These are phyloP conservation scores for Acromyrmex heyeri DNA, from an alignment of 1,140 invertebrate species.

Conservation along the genomic window DNA sequence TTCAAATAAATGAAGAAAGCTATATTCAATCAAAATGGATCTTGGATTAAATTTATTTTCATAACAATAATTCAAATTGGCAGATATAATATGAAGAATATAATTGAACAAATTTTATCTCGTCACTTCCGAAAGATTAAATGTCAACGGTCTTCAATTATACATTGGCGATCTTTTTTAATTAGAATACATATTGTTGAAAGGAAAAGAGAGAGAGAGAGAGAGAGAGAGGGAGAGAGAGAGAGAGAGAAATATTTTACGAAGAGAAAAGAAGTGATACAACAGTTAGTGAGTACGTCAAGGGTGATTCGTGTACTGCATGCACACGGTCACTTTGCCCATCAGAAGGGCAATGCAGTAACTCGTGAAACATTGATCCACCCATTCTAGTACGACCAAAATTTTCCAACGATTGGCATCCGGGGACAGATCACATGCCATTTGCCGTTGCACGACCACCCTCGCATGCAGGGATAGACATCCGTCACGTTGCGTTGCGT, in stretches of 20 bases:
- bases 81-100: too few relatives aligned
- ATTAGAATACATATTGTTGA: not conserved
- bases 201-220: not conserved
- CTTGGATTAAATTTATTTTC: too few relatives aligned
- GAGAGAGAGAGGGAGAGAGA: not conserved
- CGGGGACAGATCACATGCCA: slow-evolving; percentile 71
- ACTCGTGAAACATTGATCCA: slow-evolving; percentile 74
- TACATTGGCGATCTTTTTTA: not conserved
- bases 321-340: slow-evolving; percentile 32
- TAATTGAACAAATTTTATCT: too few relatives aligned
- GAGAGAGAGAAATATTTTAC: not conserved
- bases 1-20: too few relatives aligned
- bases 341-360: slow-evolving; percentile 52
- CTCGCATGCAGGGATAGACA: slow-evolving; percentile 30
- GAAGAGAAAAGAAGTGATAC: not conserved
- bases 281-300: slow-evolving; percentile 6
- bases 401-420: slow-evolving; percentile 74
- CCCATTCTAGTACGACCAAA: slow-evolving; percentile 54
- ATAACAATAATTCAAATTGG: too few relatives aligned
- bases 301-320: slow-evolving; percentile 37
- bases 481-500: slow-evolving; percentile 39
- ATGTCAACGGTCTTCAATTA: not conserved
- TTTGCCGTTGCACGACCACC: slow-evolving; percentile 65
- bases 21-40: too few relatives aligned
- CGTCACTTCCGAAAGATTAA: not conserved